phyloP scores from a whole-genome alignment of 2,797 vertebrate species.

The Sparus aurata region DNA sequence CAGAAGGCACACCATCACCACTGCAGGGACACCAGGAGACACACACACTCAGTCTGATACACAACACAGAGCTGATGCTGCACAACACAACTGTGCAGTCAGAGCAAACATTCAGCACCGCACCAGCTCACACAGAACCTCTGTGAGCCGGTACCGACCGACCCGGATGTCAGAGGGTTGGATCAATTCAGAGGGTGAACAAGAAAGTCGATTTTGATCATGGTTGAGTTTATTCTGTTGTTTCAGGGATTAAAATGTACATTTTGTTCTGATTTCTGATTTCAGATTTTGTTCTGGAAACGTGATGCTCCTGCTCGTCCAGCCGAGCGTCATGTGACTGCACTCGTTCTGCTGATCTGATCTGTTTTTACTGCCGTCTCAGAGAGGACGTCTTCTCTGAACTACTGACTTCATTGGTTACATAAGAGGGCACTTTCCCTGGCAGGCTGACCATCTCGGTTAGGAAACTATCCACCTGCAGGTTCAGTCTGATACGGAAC shows the following conservation, averaged over 20 bases:
- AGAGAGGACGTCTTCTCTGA: neutral
- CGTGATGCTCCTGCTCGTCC: neutral
- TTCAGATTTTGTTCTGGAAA: neutral
- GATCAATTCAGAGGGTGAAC: no score
- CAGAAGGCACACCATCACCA: constrained; percentile 93
- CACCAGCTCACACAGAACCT: no score
- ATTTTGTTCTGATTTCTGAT: neutral
- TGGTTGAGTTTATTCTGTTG: no score
- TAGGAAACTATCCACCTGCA: constrained; percentile 21
- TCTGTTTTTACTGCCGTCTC: constrained; percentile 5
- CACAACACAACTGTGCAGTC: no score
- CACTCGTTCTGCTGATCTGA: constrained; percentile 10
- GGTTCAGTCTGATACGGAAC: neutral
- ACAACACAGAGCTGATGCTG: neutral
- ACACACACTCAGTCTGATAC: neutral
- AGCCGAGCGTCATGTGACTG: neutral
- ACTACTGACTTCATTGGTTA: constrained; percentile 13
- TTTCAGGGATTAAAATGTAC: no score
- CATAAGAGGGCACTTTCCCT: neutral
- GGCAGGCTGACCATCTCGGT: neutral
- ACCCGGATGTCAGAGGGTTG: no score
- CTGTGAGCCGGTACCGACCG: no score
- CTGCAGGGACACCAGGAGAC: constrained; percentile 71
- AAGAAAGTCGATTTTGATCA: no score
- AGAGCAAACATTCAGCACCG: no score